Evolutionary conservation across 1,140 invertebrate genomes (phyloP).

Genomic region (Leptonema lineaticorne): DNA sequence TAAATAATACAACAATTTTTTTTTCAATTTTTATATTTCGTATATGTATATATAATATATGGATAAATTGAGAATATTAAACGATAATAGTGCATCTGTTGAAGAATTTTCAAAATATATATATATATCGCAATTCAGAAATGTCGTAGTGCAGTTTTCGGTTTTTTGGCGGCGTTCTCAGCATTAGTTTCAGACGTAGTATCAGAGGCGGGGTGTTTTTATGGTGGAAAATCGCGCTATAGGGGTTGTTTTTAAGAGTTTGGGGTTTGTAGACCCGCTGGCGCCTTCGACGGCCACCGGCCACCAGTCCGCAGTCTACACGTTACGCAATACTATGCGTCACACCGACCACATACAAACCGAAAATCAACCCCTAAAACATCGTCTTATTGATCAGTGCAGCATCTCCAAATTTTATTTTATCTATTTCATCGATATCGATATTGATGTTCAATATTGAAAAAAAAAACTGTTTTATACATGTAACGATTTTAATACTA

Average conservation of each 20-base stretch:
- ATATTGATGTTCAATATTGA: too few species aligned
- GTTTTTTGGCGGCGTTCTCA: not conserved
- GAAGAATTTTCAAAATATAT: too few species aligned
- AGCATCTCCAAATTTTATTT: conserved; percentile 10
- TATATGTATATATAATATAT: too few species aligned
- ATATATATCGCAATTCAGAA: not conserved
- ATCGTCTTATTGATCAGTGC: conserved; percentile 5
- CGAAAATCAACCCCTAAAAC: not conserved
- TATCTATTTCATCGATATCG: too few species aligned
- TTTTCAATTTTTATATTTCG: too few species aligned
- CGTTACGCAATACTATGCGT: conserved; percentile 26
- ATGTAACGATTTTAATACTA: too few species aligned
- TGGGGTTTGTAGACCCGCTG: conserved; percentile 20
- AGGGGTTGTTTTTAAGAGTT: not conserved
- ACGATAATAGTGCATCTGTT: too few species aligned
- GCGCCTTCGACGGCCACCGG: conserved; percentile 16
- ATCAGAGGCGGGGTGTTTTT: too few species aligned
- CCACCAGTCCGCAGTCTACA: conserved; percentile 14
- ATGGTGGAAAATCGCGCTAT: not conserved
- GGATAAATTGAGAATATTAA: too few species aligned
- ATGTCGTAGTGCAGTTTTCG: not conserved
- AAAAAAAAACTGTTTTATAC: too few species aligned
- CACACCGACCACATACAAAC: not conserved
- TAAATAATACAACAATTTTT: too few species aligned
- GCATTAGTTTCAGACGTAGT: not conserved